These are phyloP conservation scores for Sakesphorus luctuosus DNA, from an alignment of 2,113 vertebrate genomes.

Conservation along the genomic window DNA sequence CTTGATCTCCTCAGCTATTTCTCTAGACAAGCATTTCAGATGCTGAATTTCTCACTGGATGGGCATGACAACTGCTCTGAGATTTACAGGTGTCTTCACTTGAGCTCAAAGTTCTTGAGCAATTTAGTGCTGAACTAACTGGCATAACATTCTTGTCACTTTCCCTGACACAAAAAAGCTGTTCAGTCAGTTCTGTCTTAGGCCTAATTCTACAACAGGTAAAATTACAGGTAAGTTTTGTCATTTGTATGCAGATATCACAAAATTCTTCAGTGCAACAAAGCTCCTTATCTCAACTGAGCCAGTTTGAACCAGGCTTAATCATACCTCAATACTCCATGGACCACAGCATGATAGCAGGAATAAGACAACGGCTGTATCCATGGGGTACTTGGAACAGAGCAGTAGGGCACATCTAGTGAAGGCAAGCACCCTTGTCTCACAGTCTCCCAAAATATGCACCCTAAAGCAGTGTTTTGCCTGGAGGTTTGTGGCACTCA, in stretches of 20 bases:
- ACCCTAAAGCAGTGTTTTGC: not conserved
- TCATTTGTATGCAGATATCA: not conserved
- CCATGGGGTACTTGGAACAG: not conserved
- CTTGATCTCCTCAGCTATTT: not conserved
- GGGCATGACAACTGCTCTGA: not conserved
- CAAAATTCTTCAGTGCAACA: not conserved
- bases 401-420: not conserved
- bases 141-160: not conserved
- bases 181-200: not conserved
- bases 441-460: accelerated
- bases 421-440: accelerated
- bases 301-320: not conserved
- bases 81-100: not conserved
- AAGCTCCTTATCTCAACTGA: not conserved
- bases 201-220: not conserved
- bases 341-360: not conserved
- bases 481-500: not conserved
- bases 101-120: not conserved
- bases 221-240: not conserved
- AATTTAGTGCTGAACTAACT: not conserved
- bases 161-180: not conserved
- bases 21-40: not conserved
- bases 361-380: not conserved
- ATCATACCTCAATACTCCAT: accelerated
- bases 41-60: not conserved